Evolutionary conservation across 2,888 invertebrate species (phyloP), one percentile per base, ranked within the genome.

Genomic region (Cantharis rustica): DNA sequence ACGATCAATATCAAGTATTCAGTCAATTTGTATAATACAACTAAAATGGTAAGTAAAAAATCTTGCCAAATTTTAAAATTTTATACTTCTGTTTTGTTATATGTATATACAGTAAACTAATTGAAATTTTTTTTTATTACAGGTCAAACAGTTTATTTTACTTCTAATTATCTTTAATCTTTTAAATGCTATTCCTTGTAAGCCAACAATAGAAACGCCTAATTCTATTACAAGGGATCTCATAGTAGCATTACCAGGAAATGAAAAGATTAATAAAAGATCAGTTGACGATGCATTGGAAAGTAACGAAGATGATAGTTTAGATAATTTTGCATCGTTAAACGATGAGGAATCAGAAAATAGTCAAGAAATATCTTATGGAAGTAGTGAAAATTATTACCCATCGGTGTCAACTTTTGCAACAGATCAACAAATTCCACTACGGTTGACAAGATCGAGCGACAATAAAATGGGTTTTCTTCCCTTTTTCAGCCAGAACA

Each of bases 201-300:
- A 27, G 16, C 69, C 75, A 10, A 27, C 27, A 15, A 91, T 80
- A 91, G 90, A 83, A 10, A 31, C 69, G 86, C 90, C 79, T 85
- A 72, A 31, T 72, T 74, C 68, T 10, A 79, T 80, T 10, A 80
- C 79, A 73, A 78, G 75, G 68, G 75, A 80, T 16, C 69, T 71
- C 16, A 75, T 73, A 11, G 69, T 75, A 64, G 72, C 66, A n/a
- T 73, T 80, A 26, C 79, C 79, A 13, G 81, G 80, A 16, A 75
- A 73, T 26, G 81, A 81, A 73, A 81, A 75, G 64, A 81, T 81
- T 26, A 78, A 79, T 73, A 80, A 75, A 71, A 72, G 81, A 63
- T 80, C 81, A 0, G 47, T 77, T 20, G 69, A 71, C 13, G 78
- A 78, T 9, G 47, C 68, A n/a, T 16, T 68, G 7, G 62, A 68